Percentiles rank a stretch among this genome's conserved stretches.
Evolutionary conservation across 2,797 vertebrate genomes (phyloP).

Genomic region (Enteromius trimaculatus): DNA sequence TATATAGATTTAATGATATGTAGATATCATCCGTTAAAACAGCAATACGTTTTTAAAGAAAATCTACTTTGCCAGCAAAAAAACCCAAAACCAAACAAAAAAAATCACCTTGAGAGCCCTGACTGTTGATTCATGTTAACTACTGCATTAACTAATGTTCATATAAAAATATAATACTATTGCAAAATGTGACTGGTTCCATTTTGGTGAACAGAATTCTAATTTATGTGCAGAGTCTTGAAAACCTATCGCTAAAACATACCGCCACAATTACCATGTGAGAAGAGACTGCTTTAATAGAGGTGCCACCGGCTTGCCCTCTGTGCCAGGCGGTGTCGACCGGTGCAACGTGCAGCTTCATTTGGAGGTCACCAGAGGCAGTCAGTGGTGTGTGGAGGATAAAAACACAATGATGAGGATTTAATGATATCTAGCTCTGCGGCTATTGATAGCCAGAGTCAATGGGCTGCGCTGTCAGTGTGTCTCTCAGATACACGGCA

Average conservation of each 20-base stretch:
- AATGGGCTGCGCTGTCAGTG: constrained; percentile 78
- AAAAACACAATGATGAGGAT: constrained; percentile 81
- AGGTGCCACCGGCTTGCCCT: constrained; percentile 43
- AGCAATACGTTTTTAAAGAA: background rate
- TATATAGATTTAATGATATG: background rate
- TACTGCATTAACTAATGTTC: background rate
- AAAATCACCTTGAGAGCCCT: background rate
- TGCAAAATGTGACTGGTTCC: background rate
- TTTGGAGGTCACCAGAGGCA: constrained; percentile 75
- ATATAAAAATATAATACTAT: background rate
- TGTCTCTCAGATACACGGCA: constrained; percentile 80
- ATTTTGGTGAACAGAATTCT: constrained; percentile 36
- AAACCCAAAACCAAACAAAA: background rate
- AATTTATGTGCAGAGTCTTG: constrained; percentile 30
- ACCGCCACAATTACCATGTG: constrained; percentile 26
- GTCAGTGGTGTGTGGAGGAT: constrained; percentile 70
- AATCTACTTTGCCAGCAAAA: background rate
- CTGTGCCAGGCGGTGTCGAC: constrained; percentile 38
- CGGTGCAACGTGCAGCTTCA: constrained; percentile 70
- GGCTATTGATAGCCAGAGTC: constrained; percentile 82
- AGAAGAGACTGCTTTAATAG: constrained; percentile 43
- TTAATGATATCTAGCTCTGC: constrained; percentile 83
- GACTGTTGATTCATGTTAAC: background rate
- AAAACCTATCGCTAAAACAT: constrained; percentile 28
- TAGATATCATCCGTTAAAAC: background rate